Conservation (phyloP, 2,888 invertebrate species). For the Leistus spinibarbis region DNA sequence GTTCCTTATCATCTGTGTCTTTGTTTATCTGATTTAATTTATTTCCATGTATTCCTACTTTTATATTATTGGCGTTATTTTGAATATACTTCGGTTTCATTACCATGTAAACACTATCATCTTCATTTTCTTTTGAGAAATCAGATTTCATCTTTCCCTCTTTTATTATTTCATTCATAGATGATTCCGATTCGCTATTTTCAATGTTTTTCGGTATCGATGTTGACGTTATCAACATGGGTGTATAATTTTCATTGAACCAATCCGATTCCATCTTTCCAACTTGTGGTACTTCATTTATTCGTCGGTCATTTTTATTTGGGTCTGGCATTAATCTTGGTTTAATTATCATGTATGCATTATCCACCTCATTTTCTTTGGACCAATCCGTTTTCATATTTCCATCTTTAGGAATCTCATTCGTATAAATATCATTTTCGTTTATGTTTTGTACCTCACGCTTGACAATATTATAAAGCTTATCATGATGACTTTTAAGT, state of each 20-base stretch:
- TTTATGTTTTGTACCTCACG: constrained; percentile 8
- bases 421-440: constrained; percentile 15
- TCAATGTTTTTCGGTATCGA: too few species aligned
- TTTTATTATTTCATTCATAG: not conserved
- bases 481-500: not conserved
- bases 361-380: not conserved
- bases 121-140: not conserved
- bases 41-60: too few species aligned
- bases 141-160: not conserved
- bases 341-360: not conserved
- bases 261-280: too few species aligned
- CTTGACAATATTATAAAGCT: not conserved
- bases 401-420: constrained; percentile 22
- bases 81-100: not conserved
- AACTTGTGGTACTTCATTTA: not conserved
- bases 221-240: too few species aligned
- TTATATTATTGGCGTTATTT: too few species aligned
- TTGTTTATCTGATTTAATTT: too few species aligned
- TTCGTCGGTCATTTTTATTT: not conserved
- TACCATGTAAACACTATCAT: not conserved
- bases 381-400: not conserved
- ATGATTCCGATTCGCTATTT: not conserved
- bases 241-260: too few species aligned
- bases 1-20: not conserved
- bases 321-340: not conserved